A percentile compares a stretch with the other conserved stretches of the same genome.
These are phyloP conservation scores for Cheilosia impressa DNA, from an alignment of 2,888 invertebrate genomes.

Conservation along the genomic window DNA sequence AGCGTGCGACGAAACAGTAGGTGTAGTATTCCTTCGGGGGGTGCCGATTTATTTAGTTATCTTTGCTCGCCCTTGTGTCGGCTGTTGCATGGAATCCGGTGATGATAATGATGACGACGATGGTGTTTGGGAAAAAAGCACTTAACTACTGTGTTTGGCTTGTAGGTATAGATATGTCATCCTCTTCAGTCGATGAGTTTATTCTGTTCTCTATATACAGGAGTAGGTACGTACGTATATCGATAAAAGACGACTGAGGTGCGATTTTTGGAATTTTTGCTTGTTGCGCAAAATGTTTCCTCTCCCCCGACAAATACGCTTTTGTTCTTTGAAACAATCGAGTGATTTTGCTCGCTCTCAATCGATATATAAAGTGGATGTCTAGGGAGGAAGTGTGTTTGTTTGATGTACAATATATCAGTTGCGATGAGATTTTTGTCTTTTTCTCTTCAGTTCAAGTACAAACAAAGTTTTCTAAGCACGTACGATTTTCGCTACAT, in stretches of 20 bases:
- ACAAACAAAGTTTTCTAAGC: neutral
- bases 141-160: slow-evolving; percentile 34
- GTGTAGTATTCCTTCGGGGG: slow-evolving; percentile 1
- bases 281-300: slow-evolving; percentile 17
- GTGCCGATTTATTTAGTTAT: slow-evolving; percentile 26
- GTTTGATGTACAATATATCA: neutral
- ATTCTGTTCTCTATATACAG: neutral
- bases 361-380: slow-evolving; percentile 37
- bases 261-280: slow-evolving; percentile 21
- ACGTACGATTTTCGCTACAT: neutral
- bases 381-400: slow-evolving; percentile 6
- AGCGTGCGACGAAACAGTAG: neutral
- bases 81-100: slow-evolving; percentile 1
- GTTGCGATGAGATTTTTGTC: slow-evolving; percentile 14
- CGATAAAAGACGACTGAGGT: slow-evolving; percentile 1
- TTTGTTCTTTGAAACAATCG: slow-evolving; percentile 8
- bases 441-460: neutral
- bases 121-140: slow-evolving; percentile 21
- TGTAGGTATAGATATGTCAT: neutral
- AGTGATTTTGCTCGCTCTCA: slow-evolving; percentile 43
- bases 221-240: too few relatives aligned
- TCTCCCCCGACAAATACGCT: neutral
- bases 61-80: slow-evolving; percentile 21
- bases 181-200: neutral
- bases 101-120: slow-evolving; percentile 7